Evolutionary conservation across 2,113 vertebrate genomes (phyloP), one percentile per base, ranked within the genome.

Genomic region (Dermatemys mawii): DNA sequence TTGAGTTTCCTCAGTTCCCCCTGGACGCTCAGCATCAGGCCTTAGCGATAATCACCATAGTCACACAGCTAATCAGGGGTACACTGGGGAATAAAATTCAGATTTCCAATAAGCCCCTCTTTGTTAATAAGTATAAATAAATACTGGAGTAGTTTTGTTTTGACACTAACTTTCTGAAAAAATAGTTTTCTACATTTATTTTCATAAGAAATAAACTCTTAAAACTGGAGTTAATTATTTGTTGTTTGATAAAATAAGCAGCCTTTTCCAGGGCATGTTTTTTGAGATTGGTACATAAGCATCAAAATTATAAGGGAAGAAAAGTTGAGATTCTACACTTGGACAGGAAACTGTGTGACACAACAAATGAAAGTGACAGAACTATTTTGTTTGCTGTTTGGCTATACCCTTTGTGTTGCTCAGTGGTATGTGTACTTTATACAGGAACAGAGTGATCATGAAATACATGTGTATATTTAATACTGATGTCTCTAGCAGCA

Each of bases 321-420:
- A 44, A 38, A 88, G 70, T 93, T 55, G 83, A 29, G 22, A 80
- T 86, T 78, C 35, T 63, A 53, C 80, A 70, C 88, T 29, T n/a
- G 73, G 81, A 46, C 93, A 94, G 93, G 89, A 96, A 92, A 86
- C 92, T 89, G 54, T 70, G 92, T 87, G 86, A 84, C 93, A 80
- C 92, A 82, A 70, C 70, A 81, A 57, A 29, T 54, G 70, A 87
- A 90, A 96, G 48, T 32, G 67, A 16, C 21, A 50, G 22, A 78
- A 78, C n/a, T 78, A 48, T 55, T 94, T 63, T 22, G 5, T 41
- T n/a, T 41, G 53, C 82, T 92, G 89, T 94, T 90, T 90, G 81
- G 81, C 90, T 5, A 27, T 81, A 78, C 83, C 35, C 91, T 87
- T 87, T 92, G 53, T 13, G 27, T 96, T 90, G 88, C 96, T 95